Conservation (phyloP, 2,888 invertebrate species). For the Ametastegia equiseti region DNA sequence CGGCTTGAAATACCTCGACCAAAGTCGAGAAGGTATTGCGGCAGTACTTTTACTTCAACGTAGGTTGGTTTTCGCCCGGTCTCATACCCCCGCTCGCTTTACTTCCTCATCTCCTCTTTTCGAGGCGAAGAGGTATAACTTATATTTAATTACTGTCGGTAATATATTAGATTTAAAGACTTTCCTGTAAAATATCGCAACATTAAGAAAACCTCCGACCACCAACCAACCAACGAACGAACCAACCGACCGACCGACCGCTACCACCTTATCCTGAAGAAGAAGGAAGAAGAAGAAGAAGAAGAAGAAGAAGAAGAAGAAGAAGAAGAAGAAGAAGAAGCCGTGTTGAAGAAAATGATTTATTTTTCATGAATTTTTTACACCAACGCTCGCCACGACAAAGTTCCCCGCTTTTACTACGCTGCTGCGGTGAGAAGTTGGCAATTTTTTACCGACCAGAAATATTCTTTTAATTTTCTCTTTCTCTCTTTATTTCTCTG, state of each 20-base stretch:
- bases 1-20: not conserved
- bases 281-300: too few species aligned
- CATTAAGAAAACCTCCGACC: conserved; percentile 69
- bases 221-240: conserved; percentile 52
- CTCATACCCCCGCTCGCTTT: not conserved
- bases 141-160: conserved; percentile 73
- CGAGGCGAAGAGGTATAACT: conserved; percentile 62
- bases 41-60: conserved; percentile 19
- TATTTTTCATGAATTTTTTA: conserved; percentile 69
- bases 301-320: too few species aligned
- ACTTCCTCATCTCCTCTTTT: conserved; percentile 22
- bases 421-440: conserved; percentile 20
- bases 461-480: conserved; percentile 58
- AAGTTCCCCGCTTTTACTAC: conserved; percentile 24
- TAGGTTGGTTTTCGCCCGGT: not conserved
- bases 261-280: conserved; percentile 19
- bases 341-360: conserved; percentile 66
- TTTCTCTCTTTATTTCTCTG: not conserved
- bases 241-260: conserved; percentile 43
- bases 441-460: conserved; percentile 46
- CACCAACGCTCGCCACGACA: conserved; percentile 54
- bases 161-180: conserved; percentile 74
- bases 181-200: conserved; percentile 72
- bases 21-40: not conserved
- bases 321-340: too few species aligned